Evolutionary conservation across 2,797 vertebrate species (phyloP).

Genomic region (Kryptopterus vitreolus): DNA sequence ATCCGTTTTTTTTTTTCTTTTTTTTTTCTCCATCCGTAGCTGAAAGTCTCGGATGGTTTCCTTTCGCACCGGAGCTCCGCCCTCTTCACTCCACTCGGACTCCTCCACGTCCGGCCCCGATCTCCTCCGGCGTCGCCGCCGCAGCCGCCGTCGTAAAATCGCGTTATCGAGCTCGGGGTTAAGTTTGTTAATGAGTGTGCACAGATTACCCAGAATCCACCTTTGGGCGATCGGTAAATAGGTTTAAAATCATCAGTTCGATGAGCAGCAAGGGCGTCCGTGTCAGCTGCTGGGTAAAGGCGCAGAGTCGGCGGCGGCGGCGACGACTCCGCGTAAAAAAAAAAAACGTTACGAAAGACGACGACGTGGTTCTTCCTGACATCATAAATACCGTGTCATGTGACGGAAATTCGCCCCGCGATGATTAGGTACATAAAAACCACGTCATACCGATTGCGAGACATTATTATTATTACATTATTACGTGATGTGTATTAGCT

Average conservation of each 20-base stretch:
- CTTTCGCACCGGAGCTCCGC: background rate
- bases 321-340: background rate
- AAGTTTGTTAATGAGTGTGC: background rate
- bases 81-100: background rate
- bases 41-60: background rate
- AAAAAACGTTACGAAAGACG: background rate
- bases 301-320: background rate
- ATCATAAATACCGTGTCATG: background rate
- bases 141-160: background rate
- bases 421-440: background rate
- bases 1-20: background rate
- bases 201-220: conserved; percentile 13
- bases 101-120: too few relatives aligned
- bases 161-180: background rate
- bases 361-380: conserved; percentile 5
- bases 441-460: background rate
- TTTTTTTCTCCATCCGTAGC: background rate
- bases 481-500: too few relatives aligned
- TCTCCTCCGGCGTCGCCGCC: background rate
- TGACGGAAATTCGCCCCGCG: background rate
- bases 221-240: background rate
- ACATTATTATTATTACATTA: background rate
- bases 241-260: background rate
- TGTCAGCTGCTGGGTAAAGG: background rate
- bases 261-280: background rate